These are phyloP conservation scores for Orius laevigatus DNA, from an alignment of 1,140 invertebrate genomes.

Conservation along the genomic window DNA sequence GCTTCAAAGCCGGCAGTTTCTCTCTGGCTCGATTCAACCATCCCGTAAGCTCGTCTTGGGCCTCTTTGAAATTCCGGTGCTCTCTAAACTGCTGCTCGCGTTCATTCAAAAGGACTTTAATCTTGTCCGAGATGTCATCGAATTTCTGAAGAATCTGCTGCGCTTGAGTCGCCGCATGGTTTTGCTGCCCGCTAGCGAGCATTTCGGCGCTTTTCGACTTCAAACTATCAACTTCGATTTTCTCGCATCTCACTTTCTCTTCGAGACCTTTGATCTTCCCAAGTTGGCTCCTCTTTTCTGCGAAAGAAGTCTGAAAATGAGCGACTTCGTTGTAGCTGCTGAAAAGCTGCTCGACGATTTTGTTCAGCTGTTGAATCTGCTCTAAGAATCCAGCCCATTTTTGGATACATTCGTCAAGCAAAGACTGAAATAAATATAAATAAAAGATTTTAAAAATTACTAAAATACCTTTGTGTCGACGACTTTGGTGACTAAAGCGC, in stretches of 20 bases:
- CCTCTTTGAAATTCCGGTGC: slow-evolving; percentile 74
- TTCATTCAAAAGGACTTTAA: slow-evolving; percentile 53
- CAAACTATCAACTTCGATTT: slow-evolving; percentile 78
- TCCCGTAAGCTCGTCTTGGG: slow-evolving; percentile 67
- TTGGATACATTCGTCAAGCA: slow-evolving; percentile 75
- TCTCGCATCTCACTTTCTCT: slow-evolving; percentile 78
- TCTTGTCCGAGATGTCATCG: slow-evolving; percentile 49
- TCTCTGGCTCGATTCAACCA: slow-evolving; percentile 75
- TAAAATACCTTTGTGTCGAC: slow-evolving; percentile 59
- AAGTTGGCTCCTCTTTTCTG: slow-evolving; percentile 68
- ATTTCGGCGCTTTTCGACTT: slow-evolving; percentile 78
- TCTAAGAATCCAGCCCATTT: slow-evolving; percentile 78
- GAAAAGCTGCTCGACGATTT: slow-evolving; percentile 64
- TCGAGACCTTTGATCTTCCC: slow-evolving; percentile 72
- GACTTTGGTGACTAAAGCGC: slow-evolving; percentile 68
- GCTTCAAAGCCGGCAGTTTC: slow-evolving; percentile 73
- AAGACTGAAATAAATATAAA: slow-evolving; percentile 28
- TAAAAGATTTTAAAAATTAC: not conserved
- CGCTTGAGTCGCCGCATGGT: slow-evolving; percentile 63
- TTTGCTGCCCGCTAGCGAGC: slow-evolving; percentile 66
- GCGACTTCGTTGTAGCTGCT: slow-evolving; percentile 50
- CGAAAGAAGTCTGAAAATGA: slow-evolving; percentile 50
- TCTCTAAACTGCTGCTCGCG: slow-evolving; percentile 74
- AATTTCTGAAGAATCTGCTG: slow-evolving; percentile 68
- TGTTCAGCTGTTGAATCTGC: slow-evolving; percentile 69